Evolutionary conservation across 2,797 vertebrate species (phyloP).

Genomic region (Gadopsis bispinosus): DNA sequence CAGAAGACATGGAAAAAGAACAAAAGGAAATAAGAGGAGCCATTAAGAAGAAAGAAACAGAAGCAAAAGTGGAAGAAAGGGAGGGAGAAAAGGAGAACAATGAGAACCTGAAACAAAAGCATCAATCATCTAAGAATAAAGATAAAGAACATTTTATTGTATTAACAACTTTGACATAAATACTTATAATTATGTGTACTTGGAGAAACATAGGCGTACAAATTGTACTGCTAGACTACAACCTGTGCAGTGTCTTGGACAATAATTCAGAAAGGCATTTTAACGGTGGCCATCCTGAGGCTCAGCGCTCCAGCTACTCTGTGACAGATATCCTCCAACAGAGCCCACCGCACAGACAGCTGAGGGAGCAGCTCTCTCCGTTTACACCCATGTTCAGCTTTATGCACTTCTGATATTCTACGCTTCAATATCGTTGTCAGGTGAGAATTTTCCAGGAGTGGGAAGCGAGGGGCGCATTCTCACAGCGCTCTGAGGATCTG

Average conservation of each 20-base stretch:
- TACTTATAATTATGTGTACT: slow-evolving; percentile 13
- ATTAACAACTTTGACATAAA: slow-evolving; percentile 11
- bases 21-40: background rate
- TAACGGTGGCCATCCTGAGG: slow-evolving; percentile 17
- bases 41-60: background rate
- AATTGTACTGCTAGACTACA: background rate
- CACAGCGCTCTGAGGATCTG: background rate
- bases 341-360: slow-evolving; percentile 25
- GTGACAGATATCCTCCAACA: slow-evolving; percentile 23
- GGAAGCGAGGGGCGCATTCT: background rate
- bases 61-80: background rate
- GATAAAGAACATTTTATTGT: background rate
- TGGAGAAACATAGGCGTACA: background rate
- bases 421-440: slow-evolving; percentile 24
- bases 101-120: too few species aligned
- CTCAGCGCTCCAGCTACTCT: slow-evolving; percentile 20
- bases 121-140: background rate
- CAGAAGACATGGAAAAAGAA: background rate
- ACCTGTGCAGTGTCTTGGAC: background rate
- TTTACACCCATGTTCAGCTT: slow-evolving; percentile 30
- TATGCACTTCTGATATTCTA: slow-evolving; percentile 10
- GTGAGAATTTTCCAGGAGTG: slow-evolving; percentile 7
- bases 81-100: background rate
- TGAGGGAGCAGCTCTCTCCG: slow-evolving; percentile 22
- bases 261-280: slow-evolving; percentile 20